Conservation (phyloP, 2,113 vertebrate genomes). For the Eptesicus fuscus region DNA sequence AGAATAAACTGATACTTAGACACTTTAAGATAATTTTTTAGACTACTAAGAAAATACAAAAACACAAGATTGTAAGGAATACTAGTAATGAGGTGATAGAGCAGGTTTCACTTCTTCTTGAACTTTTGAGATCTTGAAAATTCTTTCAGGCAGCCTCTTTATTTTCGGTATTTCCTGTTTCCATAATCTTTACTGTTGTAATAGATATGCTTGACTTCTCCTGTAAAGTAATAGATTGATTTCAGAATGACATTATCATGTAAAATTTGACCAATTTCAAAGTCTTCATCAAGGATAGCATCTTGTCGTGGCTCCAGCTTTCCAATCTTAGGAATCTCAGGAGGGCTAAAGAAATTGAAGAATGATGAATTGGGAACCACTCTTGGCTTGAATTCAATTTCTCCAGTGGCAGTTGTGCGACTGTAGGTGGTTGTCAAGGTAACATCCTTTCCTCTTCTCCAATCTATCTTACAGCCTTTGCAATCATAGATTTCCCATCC, state of each 20-base stretch:
- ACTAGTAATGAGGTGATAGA: conserved; percentile 92
- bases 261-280: conserved; percentile 96
- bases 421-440: conserved; percentile 90
- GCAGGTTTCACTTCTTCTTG: conserved; percentile 81
- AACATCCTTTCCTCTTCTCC: conserved; percentile 96
- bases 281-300: conserved; percentile 81
- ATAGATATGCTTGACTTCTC: conserved; percentile 75
- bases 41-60: conserved; percentile 95
- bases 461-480: conserved; percentile 94
- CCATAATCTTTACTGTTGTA: conserved; percentile 16
- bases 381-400: conserved; percentile 62
- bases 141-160: conserved; percentile 88
- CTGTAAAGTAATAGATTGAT: conserved; percentile 92
- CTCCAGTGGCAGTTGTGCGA: conserved; percentile 90
- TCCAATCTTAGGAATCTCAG: conserved; percentile 83
- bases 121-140: conserved; percentile 57
- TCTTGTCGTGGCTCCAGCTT: conserved; percentile 50
- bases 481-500: conserved; percentile 96
- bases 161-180: conserved; percentile 48
- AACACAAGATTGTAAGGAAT: conserved; percentile 97
- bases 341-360: conserved; percentile 95
- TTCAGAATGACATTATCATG: conserved; percentile 95
- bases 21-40: conserved; percentile 87
- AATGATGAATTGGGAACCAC: conserved; percentile 93
- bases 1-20: conserved; percentile 85